Evolutionary conservation across 2,113 vertebrate species (phyloP), one percentile per base, ranked within the genome.

Genomic region (Trichechus manatus): DNA sequence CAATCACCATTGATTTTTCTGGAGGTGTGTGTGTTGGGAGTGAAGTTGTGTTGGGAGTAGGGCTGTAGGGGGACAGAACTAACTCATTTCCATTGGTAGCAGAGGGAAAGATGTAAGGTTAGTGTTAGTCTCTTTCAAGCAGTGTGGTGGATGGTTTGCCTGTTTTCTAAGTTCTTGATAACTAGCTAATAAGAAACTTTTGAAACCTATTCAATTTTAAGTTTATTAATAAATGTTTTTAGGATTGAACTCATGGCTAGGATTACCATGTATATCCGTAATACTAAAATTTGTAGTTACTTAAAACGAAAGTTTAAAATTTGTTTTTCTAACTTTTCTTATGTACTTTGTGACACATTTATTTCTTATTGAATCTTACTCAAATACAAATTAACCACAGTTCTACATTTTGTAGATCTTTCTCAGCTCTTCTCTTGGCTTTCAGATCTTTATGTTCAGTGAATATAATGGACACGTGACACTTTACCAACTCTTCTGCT

Each of bases 331-430:
- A 47, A 47, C 9, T 77, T 70, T 66, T 25, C 14, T 2, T 79
- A 17, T 77, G 7, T 77, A 27, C 77, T 86, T 64, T 70, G 39
- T 92, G 61, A 66, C 6, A 33, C 47, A 47, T 47, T 5, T 83
- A 50, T 44, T 90, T 61, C n/a, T 93, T 91, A 33, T 10, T 79
- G 33, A 79, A 42, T 94, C 61, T 9, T 47, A 9, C 47, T 47
- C 47, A 47, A 9, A 47, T 89, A 92, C n/a, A 89, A 87, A 90
- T 89, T 92, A 93, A 78, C 61, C 27, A 87, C 84, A 96, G n/a
- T 63, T 96, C 1, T 89, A 3, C 3, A 53, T 95, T 92, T 96
- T 92, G 64, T 92, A 75, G 50, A 27, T 94, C 47, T 47, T 47
- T n/a, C 27, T 75, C 39, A 70, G 36, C 2, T 86, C 20, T 72